These are phyloP conservation scores for Xiphorhynchus elegans DNA, from an alignment of 2,113 vertebrate genomes.

Conservation along the genomic window DNA sequence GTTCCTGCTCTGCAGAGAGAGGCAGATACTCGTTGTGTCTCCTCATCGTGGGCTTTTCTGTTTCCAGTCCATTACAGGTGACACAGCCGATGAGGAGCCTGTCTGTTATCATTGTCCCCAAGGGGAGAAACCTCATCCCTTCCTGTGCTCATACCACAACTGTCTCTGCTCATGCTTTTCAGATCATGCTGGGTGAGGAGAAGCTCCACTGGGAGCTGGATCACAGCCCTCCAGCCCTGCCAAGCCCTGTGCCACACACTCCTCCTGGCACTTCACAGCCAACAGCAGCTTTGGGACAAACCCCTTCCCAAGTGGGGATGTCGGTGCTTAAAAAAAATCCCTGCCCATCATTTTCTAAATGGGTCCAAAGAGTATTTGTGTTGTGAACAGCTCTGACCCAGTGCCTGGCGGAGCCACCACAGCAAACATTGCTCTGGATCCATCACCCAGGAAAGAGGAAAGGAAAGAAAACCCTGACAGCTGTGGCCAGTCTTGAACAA, in stretches of 20 bases:
- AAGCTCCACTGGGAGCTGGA: neutral
- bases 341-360: neutral
- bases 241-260: neutral
- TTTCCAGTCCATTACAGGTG: conserved; percentile 87
- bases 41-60: conserved; percentile 72
- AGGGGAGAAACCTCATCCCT: neutral
- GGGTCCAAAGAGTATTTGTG: neutral
- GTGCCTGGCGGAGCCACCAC: neutral
- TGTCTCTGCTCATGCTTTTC: neutral
- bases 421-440: neutral
- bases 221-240: neutral
- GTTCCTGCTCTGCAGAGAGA: conserved; percentile 1
- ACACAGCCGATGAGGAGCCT: conserved; percentile 72
- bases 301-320: neutral
- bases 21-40: conserved; percentile 52
- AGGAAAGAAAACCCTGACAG: neutral
- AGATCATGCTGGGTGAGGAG: neutral
- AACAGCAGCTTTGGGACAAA: neutral
- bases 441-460: neutral
- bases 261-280: neutral
- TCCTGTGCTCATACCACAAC: neutral
- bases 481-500: accelerated
- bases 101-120: conserved; percentile 56
- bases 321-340: neutral
- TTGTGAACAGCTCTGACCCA: neutral